These are phyloP conservation scores for Megaceryle alcyon DNA, from an alignment of 2,797 vertebrate species.

Conservation along the genomic window DNA sequence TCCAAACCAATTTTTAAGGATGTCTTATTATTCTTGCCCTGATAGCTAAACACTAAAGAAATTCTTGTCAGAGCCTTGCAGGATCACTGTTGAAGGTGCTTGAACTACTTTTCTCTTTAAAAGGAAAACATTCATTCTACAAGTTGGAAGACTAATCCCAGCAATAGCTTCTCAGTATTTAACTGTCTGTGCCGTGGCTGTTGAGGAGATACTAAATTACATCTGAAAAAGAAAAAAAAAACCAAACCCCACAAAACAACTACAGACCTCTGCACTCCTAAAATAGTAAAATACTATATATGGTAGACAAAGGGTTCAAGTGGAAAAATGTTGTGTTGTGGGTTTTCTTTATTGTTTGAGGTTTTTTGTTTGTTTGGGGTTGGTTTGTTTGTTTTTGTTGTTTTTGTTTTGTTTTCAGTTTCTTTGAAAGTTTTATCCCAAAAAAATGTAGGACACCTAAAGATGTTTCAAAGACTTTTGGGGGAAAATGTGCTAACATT, in stretches of 20 bases:
- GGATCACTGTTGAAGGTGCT: background rate
- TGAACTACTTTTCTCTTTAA: background rate
- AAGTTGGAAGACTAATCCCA: background rate
- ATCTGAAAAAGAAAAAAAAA: background rate
- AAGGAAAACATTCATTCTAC: background rate
- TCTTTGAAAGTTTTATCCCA: too few relatives aligned
- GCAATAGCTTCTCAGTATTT: conserved; percentile 16
- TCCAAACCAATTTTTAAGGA: background rate
- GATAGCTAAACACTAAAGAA: background rate
- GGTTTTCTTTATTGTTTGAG: too few relatives aligned
- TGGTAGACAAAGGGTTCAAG: background rate
- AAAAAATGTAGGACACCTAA: background rate
- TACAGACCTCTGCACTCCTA: background rate
- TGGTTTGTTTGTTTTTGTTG: too few relatives aligned
- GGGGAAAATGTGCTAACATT: background rate
- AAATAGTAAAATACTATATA: background rate
- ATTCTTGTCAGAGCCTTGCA: background rate
- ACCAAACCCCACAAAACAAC: background rate
- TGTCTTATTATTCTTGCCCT: background rate
- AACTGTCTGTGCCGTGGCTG: background rate
- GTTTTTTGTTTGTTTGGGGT: too few relatives aligned
- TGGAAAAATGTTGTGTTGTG: background rate
- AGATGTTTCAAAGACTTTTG: background rate
- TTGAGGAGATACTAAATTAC: background rate
- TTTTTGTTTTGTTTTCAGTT: too few relatives aligned